Evolutionary conservation across 2,113 vertebrate genomes (phyloP), one percentile per base, ranked within the genome.

Genomic region (Megaceryle torquata): DNA sequence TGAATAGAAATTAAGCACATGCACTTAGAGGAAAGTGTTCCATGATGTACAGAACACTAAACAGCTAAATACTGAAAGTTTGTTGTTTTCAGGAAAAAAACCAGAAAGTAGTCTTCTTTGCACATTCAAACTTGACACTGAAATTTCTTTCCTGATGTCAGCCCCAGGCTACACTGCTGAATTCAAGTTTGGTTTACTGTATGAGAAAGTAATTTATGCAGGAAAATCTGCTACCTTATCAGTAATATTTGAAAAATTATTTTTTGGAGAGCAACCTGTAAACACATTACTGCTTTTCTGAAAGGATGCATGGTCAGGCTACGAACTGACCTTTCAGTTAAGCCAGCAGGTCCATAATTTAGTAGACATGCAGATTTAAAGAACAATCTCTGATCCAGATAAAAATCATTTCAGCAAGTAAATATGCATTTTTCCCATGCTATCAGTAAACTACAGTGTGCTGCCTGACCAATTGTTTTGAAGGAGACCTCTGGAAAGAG

Each of bases 1-100:
- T 80, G 83, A 89, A 92, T 8, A 93, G 80, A 89, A 93, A 96
- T 83, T n/a, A 93, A 93, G 48, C 39, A 83, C 24, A n/a, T 13
- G 15, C 53, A 68, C 25, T 84, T 48, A 39, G 77, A 94, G 84
- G 54, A 68, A 84, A 15, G 48, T 15, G 39, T 88, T 84, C 61
- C 54, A 37, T 2, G 3, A 90, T 54, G 65, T 37, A 84, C 31
- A 72, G 54, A 64, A 43, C 1, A 1, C 76, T 28, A 39, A 48
- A 80, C 59, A 82, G 70, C 57, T 43, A 59, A 81, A 63, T 63
- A 82, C 29, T 5, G 21, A 50, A 76, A 50, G 56, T 57, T 67
- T 53, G 60, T 43, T 70, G 65, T 61, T 78, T 75, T 74, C 24
- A 37, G 25, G 16, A 8, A 53, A 69, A 43, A 70, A 43, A 29